These are phyloP conservation scores for Morelia viridis DNA, from an alignment of 2,797 vertebrate genomes.

Conservation along the genomic window DNA sequence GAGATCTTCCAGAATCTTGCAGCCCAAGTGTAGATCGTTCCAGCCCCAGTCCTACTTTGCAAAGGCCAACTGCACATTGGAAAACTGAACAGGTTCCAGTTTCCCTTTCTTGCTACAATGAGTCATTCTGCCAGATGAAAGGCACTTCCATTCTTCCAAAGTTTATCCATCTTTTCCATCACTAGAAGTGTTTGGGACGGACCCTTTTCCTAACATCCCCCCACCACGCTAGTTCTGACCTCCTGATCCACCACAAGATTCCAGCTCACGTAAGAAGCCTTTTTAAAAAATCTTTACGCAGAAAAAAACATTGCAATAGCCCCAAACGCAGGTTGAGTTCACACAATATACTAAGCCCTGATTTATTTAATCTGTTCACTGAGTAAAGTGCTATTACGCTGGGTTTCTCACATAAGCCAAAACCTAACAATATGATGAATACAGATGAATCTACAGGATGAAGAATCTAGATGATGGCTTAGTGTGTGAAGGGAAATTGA, in stretches of 20 bases:
- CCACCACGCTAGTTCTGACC: not conserved
- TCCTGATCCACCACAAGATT: not conserved
- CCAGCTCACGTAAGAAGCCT: no score
- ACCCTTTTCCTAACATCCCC: no score
- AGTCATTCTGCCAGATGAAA: not conserved
- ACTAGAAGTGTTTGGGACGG: not conserved
- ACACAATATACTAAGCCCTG: no score
- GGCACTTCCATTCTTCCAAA: not conserved
- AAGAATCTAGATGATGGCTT: not conserved
- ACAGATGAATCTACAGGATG: not conserved
- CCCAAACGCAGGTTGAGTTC: no score
- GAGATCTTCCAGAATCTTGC: not conserved
- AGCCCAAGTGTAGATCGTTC: not conserved
- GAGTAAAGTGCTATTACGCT: no score
- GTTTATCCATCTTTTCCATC: slow-evolving; percentile 19
- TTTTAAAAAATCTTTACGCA: no score
- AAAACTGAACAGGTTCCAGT: not conserved
- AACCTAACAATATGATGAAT: not conserved
- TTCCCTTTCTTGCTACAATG: not conserved
- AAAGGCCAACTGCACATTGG: not conserved
- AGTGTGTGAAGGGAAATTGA: not conserved
- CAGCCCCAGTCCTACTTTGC: not conserved
- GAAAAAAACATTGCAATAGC: no score
- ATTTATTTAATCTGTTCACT: no score
- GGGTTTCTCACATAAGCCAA: not conserved